Percentiles rank a stretch among this genome's conserved stretches.
phyloP scores from a whole-genome alignment of 30 jellyfish, hydroid and myxozoan species.

The Clytia hemisphaerica region DNA sequence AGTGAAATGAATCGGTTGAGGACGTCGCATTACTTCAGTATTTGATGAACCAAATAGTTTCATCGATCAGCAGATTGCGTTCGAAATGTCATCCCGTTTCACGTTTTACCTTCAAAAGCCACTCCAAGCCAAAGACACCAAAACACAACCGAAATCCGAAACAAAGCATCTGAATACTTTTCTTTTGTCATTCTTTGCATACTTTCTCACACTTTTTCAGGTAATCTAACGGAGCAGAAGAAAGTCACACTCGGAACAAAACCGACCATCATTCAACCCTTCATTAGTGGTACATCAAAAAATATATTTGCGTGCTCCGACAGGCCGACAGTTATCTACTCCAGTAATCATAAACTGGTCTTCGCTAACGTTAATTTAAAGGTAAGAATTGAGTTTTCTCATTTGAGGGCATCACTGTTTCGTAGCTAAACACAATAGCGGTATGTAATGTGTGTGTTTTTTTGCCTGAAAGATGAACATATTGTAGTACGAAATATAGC shows the following conservation, averaged over 20 bases:
- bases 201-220: slow-evolving; percentile 16
- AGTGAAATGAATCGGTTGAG: too few species aligned
- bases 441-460: not conserved
- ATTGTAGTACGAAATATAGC: too few species aligned
- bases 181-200: too few species aligned
- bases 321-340: slow-evolving; percentile 94
- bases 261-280: slow-evolving; percentile 82
- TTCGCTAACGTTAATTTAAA: slow-evolving; percentile 82
- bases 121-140: too few species aligned
- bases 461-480: not conserved
- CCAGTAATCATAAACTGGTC: slow-evolving; percentile 89
- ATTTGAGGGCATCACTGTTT: not conserved
- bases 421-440: not conserved
- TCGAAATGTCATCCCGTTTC: too few species aligned
- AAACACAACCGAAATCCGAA: too few species aligned
- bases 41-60: too few species aligned
- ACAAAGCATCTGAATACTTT: too few species aligned
- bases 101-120: too few species aligned
- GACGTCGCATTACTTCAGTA: too few species aligned
- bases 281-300: slow-evolving; percentile 52
- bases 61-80: too few species aligned
- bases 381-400: slow-evolving; percentile 33
- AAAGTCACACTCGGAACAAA: slow-evolving; percentile 96
- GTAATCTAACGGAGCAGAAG: slow-evolving; percentile 65
- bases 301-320: slow-evolving; percentile 98